Base-by-base conservation (phyloP, 2,888 invertebrate genomes). In the Nebria salina region DNA sequence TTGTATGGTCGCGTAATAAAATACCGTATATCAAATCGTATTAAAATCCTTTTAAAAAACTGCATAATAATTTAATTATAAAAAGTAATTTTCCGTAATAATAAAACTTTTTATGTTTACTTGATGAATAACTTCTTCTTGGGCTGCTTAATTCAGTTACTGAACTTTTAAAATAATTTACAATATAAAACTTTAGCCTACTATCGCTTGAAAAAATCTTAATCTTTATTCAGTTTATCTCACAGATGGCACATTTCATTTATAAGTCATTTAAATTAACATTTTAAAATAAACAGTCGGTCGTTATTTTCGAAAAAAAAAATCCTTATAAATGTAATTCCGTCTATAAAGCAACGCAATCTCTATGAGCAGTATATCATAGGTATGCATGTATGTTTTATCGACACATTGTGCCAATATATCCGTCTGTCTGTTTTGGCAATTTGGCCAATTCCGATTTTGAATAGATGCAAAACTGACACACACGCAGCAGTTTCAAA, bases 111-210 rank as follows among this genome's bases (percentile, higher is more conserved):
- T 76, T 76, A 76, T 76, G 20, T 25, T 43, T 9, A 74, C 43
- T 66, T 76, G 43, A 66, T 76, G 15, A 65, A 65, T 26, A 34
- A 65, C 68, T 75, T 41, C 4, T 65, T 20, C 42, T 75, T 54
- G 42, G 66, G 42, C 75, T 75, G 65, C 42, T 76, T 76, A 76
- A 76, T 76, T 76, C 68, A 66, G 65, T 76, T 76, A 76, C 66
- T 42, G 13, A 76, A 66, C 66, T 76, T 76, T 6, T 66, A 65
- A n/a, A 65, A 76, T 76, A 66, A 66, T 66, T 76, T 43, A 66
- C 76, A 76, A 66, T 76, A 76, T 26, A 6, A 13, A 54, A 54
- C 54, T 54, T 54, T 5, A 13, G 8, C 7, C 54, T 54, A 54
- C 11, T 54, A 54, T 54, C 54, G 54, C 54, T 11, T 13, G 54